Conservation (phyloP, 2,113 vertebrate genomes). For the Chlorodrepanis virens region DNA sequence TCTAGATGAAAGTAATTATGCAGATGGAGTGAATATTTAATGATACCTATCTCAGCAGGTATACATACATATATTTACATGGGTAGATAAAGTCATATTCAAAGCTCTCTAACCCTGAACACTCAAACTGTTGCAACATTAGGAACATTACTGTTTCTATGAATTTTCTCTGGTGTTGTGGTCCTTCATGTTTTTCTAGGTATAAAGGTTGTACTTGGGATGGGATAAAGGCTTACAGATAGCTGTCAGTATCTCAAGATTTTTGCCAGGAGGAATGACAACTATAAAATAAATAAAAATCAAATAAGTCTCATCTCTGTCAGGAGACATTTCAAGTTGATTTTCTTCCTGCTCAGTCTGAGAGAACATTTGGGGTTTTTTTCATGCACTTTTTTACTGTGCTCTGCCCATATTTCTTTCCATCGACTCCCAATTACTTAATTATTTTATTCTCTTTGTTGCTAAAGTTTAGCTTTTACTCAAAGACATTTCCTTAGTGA, state of each 20-base stretch:
- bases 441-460: not conserved
- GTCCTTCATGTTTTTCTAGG: not conserved
- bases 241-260: not conserved
- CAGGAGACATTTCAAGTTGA: not conserved
- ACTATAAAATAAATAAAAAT: not conserved
- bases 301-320: not conserved
- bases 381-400: not conserved
- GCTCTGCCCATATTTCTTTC: not conserved
- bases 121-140: not conserved
- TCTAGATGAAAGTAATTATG: not conserved
- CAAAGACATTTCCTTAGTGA: not conserved
- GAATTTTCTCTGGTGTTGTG: not conserved
- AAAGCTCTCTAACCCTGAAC: not conserved
- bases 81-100: not conserved
- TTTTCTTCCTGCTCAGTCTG: not conserved
- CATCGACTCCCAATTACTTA: not conserved
- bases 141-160: not conserved
- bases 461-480: not conserved
- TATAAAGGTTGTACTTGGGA: not conserved
- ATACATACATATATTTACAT: not conserved
- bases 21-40: not conserved
- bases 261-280: not conserved
- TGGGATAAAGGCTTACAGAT: not conserved
- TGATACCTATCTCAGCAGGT: rapidly evolving
- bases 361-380: not conserved